Evolutionary conservation across 2,888 invertebrate species (phyloP).

Genomic region (Archaeoteleia sp.): DNA sequence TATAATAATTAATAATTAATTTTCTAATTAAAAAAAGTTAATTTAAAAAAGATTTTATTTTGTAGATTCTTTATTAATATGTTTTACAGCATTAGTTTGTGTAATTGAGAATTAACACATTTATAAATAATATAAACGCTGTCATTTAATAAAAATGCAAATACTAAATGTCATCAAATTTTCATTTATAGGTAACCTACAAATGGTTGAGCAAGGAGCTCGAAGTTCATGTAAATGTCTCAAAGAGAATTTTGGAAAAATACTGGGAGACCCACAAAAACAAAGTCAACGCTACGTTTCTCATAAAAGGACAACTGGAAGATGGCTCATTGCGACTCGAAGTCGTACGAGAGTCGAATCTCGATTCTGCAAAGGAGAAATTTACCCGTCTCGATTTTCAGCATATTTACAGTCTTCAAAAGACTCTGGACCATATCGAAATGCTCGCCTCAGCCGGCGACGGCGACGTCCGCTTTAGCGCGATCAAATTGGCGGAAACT

Average conservation of each 20-base stretch:
- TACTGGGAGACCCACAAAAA: slow-evolving; percentile 64
- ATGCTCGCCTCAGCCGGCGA: slow-evolving; percentile 61
- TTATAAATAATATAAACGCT: no score
- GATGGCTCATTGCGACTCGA: slow-evolving; percentile 67
- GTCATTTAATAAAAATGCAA: no score
- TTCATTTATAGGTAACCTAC: slow-evolving; percentile 72
- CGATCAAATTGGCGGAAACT: slow-evolving; percentile 62
- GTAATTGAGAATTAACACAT: no score
- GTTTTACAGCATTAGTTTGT: no score
- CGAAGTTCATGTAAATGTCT: slow-evolving; percentile 74
- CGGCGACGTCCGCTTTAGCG: slow-evolving; percentile 65
- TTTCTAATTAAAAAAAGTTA: no score
- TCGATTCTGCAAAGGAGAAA: slow-evolving; percentile 64
- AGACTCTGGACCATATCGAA: slow-evolving; percentile 63
- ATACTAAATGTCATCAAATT: no score
- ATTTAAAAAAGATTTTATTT: no score
- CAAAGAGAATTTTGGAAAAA: slow-evolving; percentile 72
- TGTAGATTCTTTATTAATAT: no score
- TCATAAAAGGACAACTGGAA: slow-evolving; percentile 68
- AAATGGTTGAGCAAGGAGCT: slow-evolving; percentile 74
- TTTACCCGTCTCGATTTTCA: slow-evolving; percentile 69
- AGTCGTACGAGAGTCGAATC: slow-evolving; percentile 69
- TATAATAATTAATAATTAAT: no score
- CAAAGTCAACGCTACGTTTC: slow-evolving; percentile 63
- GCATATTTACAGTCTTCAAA: slow-evolving; percentile 75